Evolutionary conservation across 2,888 invertebrate genomes (phyloP), one percentile per base, ranked within the genome.

Genomic region (Halocaridina rubra): DNA sequence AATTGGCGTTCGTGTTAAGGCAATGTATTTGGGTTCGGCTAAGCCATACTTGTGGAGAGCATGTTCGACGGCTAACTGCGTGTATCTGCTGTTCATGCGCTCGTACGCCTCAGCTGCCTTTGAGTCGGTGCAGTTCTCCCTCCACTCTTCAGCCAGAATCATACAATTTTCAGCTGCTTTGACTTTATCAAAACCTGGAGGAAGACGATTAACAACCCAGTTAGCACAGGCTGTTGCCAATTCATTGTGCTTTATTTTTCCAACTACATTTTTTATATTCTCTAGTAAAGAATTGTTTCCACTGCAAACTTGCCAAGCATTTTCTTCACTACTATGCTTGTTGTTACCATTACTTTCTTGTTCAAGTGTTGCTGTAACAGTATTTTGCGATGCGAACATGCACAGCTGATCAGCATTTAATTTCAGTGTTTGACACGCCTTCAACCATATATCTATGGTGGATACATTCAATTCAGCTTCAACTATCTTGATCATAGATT

Each of bases 131-230:
- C 33, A 33, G 24, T 30, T 8, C 7, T 75, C 80, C n/a, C 76
- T 30, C 79, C 79, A 86, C n/a, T 79, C 75, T 16, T 79, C 46
- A 10, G 84, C 86, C 72, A 88, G 27, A 2, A 78, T 33, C 5
- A 69, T 33, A 53, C 86, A 84, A 22, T 75, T 78, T 71, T 75
- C 32, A 0, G 84, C 78, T 0, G 86, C 86, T 32, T 59, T 64
- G 13, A 88, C 80, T 27, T 78, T 84, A 61, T 88, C 88, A 33
- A 78, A 81, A 7, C 88, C 88, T 3, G 84, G 86, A 7, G 88
- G 86, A 22, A 88, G 57, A n/a, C 76, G 57, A 29, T 84, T 80
- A 8, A 86, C 84, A 13, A 88, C 81, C 80, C 84, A 86, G 33
- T 78, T 84, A 64, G 80, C 84, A 72, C 86, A 86, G 10, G 85